Conservation (phyloP, 2,797 vertebrate genomes). For the Schizopygopsis pylzovi region DNA sequence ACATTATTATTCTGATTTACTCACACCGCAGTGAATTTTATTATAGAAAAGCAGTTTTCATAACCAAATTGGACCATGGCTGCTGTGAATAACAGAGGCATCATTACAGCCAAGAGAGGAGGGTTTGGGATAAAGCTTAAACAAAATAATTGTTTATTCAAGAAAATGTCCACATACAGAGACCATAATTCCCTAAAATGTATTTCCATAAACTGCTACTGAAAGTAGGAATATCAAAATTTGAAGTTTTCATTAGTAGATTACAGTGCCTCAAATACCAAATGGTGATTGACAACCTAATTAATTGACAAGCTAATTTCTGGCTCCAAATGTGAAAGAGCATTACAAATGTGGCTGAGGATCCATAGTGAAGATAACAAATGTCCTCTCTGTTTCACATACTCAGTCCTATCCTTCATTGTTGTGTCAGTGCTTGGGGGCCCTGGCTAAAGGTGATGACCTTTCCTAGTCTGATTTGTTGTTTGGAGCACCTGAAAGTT, state of each 20-base stretch:
- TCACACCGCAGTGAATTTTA: slow-evolving; percentile 4
- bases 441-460: slow-evolving; percentile 14
- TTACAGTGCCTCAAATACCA: not conserved
- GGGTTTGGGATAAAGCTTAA: not conserved
- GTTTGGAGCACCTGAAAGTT: slow-evolving; percentile 29
- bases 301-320: not conserved
- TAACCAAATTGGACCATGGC: not conserved
- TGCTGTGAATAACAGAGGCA: slow-evolving; percentile 12
- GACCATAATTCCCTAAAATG: not conserved
- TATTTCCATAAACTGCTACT: not conserved
- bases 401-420: not conserved
- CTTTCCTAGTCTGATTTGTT: slow-evolving; percentile 30
- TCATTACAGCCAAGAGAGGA: not conserved
- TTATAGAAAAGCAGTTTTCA: slow-evolving; percentile 16
- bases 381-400: not conserved
- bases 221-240: not conserved
- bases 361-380: not conserved
- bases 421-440: slow-evolving; percentile 10
- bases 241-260: not conserved
- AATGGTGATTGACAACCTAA: not conserved
- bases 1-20: slow-evolving; percentile 35
- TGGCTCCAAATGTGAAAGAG: not conserved
- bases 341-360: not conserved
- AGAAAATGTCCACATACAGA: not conserved
- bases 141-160: not conserved